Evolutionary conservation across 2,888 invertebrate species (phyloP), one percentile per base, ranked within the genome.

Genomic region (Apotomis betuletana): DNA sequence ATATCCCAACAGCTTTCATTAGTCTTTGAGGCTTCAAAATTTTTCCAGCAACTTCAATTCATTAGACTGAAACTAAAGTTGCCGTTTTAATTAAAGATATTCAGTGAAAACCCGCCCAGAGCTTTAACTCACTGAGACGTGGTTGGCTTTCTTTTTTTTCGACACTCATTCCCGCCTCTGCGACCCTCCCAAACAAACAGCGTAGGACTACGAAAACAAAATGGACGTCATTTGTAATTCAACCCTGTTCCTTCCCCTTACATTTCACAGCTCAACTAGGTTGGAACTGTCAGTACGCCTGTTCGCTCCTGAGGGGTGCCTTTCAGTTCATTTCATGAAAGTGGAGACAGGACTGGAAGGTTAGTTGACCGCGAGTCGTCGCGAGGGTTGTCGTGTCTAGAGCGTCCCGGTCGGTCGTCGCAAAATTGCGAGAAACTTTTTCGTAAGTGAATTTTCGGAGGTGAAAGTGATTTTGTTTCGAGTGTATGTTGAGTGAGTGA

Each of bases 161-260:
- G 85, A 86, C 89, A 89, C 88, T 92, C 92, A 92, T 92, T 93
- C 92, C 92, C 93, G 93, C 93, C 93, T 92, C 90, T 89, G 90
- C 83, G 92, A 86, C 91, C 92, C 92, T 92, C 92, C 93, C 93
- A 93, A 93, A 92, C 92, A 93, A 93, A 93, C 91, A 92, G 85
- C 85, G 80, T 83, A 89, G 88, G 85, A 90, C 89, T 91, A 91
- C 87, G 88, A 92, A 92, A 93, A 92, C 92, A 92, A 85, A 80
- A 84, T 86, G 76, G 6, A 36, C 51, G 15, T 3, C 58, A 51
- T 27, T 1, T 54, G 0, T 84, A 73, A 80, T 64, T 73, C 13
- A 63, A 55, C 70, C 70, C 70, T 83, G 68, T 0, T 0, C 0
- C 0, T 0, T 0, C 0, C 0, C 0, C 0, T 46, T 75, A 83